These are phyloP conservation scores for Bambusicola thoracicus DNA, from an alignment of 2,113 vertebrate genomes.

Conservation along the genomic window DNA sequence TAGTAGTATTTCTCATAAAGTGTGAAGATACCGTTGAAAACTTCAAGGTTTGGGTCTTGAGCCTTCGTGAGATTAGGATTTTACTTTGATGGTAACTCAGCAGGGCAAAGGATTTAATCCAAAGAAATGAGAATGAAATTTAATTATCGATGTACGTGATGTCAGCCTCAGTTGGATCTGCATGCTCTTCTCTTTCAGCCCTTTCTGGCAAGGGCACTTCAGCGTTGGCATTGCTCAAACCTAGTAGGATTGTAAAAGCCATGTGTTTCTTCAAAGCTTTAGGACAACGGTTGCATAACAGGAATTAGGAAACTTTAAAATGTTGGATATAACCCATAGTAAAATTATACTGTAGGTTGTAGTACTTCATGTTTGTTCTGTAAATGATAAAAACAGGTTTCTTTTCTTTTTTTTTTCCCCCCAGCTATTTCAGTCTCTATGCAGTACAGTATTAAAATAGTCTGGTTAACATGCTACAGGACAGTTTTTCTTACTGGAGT, in stretches of 20 bases:
- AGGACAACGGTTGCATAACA: neutral
- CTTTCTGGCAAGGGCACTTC: neutral
- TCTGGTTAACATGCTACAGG: neutral
- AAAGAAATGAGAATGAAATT: neutral
- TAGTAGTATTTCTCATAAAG: neutral
- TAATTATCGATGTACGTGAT: conserved; percentile 46
- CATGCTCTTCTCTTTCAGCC: neutral
- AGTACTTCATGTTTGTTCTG: neutral
- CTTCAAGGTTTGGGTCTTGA: neutral
- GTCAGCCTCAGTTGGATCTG: neutral
- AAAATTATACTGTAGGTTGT: neutral
- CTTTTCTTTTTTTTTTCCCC: neutral
- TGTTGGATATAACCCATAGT: neutral
- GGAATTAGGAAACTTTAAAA: neutral
- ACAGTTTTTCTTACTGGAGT: neutral
- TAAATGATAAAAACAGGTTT: neutral
- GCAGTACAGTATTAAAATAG: neutral
- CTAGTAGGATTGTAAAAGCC: conserved; percentile 25
- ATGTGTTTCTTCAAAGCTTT: neutral
- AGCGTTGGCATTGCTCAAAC: neutral
- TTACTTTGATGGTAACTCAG: neutral
- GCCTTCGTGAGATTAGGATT: neutral
- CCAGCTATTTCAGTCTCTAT: neutral
- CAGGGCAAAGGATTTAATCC: neutral
- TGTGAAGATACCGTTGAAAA: neutral